These are phyloP conservation scores for Tympanuchus pallidicinctus DNA, from an alignment of 2,113 vertebrate genomes.

Conservation along the genomic window DNA sequence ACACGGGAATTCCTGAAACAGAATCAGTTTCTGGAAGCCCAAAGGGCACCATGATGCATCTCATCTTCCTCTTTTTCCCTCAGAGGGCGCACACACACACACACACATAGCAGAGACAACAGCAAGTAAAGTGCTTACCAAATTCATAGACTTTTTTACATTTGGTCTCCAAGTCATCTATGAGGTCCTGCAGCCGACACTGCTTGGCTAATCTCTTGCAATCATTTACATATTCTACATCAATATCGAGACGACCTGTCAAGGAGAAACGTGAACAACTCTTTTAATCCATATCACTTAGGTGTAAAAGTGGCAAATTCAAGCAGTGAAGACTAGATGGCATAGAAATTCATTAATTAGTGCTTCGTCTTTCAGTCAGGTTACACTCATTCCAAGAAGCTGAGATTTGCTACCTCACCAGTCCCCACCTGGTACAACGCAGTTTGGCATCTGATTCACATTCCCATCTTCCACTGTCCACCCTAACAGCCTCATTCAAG, in stretches of 20 bases:
- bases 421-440: background rate
- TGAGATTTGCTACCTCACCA: background rate
- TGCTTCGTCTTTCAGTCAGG: background rate
- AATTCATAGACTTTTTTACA: constrained; percentile 94
- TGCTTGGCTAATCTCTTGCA: constrained; percentile 94
- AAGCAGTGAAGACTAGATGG: background rate
- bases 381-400: background rate
- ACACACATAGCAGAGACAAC: background rate
- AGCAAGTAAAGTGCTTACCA: constrained; percentile 77
- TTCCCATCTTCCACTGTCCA: background rate
- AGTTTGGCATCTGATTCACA: background rate
- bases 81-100: background rate
- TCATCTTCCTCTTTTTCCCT: background rate
- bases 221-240: constrained; percentile 91
- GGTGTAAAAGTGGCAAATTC: background rate
- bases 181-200: constrained; percentile 91
- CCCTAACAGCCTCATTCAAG: background rate
- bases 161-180: constrained; percentile 91
- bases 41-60: background rate
- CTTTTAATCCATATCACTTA: background rate
- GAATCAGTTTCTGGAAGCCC: background rate
- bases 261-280: background rate
- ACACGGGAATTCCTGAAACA: background rate
- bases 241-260: constrained; percentile 89
- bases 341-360: background rate